Evolutionary conservation across 2,888 invertebrate species (phyloP), one percentile per base, ranked within the genome.

Genomic region (Dilophus febrilis): DNA sequence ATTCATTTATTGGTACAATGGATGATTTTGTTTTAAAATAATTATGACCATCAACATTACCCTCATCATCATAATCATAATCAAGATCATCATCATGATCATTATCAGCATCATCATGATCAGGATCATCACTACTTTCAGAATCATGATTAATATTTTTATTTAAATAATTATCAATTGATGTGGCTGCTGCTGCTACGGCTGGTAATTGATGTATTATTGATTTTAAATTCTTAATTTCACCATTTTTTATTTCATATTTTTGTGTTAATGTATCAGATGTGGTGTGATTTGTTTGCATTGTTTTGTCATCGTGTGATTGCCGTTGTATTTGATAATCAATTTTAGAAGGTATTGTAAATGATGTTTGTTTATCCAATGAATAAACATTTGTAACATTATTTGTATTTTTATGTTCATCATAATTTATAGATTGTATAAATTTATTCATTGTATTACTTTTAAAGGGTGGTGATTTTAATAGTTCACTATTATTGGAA

Each of bases 211-310:
- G 19, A 34, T n/a, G 18, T 30, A 50, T 48, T 40, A 60, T 61
- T 43, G 63, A 47, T 30, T 50, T 51, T 1, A 52, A 41, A 2
- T 45, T 47, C 35, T 52, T 52, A 4, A 50, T 48, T 36, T 52
- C 51, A 31, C 50, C 47, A 32, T 50, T 51, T 43, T 48, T 50
- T 7, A 50, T 48, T 42, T 52, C 51, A 4, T 49, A 44, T 31
- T 49, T 49, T 35, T 46, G 45, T 13, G 46, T 30, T 30, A 40
- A 43, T 17, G 37, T 30, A n/a, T 38, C 29, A 37, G 49, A 50
- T 35, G 44, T 45, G n/a, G n/a, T n/a, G n/a, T n/a, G n/a, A n/a
- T n/a, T n/a, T n/a, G n/a, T n/a, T n/a, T n/a, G n/a, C n/a, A n/a
- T n/a, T n/a, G n/a, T n/a, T n/a, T n/a, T n/a, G 50, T 34, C 8